A percentile compares a stretch with the other conserved stretches of the same genome.
Evolutionary conservation across 1,140 invertebrate species (phyloP).

Genomic region (Mactra quadrangularis): DNA sequence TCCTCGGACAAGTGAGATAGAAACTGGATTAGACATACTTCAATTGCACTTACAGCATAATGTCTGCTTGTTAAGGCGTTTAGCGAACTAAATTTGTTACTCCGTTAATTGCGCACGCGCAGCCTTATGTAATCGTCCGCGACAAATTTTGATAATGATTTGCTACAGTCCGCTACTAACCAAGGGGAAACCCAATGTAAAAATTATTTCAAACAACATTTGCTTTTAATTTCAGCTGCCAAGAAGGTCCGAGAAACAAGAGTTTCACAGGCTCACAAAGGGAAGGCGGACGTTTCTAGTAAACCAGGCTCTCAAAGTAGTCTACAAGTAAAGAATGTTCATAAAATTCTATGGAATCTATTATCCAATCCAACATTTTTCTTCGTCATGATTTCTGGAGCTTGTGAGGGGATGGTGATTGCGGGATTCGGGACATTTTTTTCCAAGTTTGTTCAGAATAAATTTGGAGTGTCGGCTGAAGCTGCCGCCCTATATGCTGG

Average conservation of each 20-base stretch:
- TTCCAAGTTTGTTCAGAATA: slow-evolving; percentile 91
- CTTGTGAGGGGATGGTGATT: slow-evolving; percentile 89
- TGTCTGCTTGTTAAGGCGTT: too few species aligned
- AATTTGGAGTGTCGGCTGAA: slow-evolving; percentile 89
- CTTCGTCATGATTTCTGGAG: slow-evolving; percentile 89
- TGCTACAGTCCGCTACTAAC: too few species aligned
- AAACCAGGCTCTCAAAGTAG: slow-evolving; percentile 17
- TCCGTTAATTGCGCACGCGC: too few species aligned
- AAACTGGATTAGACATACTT: too few species aligned
- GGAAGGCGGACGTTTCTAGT: background rate
- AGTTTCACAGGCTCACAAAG: slow-evolving; percentile 88
- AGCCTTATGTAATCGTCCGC: too few species aligned
- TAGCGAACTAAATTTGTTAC: too few species aligned
- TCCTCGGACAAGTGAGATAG: too few species aligned
- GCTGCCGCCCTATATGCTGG: slow-evolving; percentile 89
- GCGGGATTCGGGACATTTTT: slow-evolving; percentile 91
- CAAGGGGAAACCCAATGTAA: too few species aligned
- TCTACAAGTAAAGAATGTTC: slow-evolving; percentile 49
- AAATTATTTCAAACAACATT: too few species aligned
- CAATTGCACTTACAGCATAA: too few species aligned
- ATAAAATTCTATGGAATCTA: slow-evolving; percentile 80
- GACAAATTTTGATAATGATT: too few species aligned
- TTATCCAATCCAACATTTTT: slow-evolving; percentile 90
- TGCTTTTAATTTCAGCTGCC: slow-evolving; percentile 55
- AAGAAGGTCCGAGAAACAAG: slow-evolving; percentile 81